phyloP scores from a whole-genome alignment of 2,888 invertebrate genomes.

The Andrena hattorfiana region DNA sequence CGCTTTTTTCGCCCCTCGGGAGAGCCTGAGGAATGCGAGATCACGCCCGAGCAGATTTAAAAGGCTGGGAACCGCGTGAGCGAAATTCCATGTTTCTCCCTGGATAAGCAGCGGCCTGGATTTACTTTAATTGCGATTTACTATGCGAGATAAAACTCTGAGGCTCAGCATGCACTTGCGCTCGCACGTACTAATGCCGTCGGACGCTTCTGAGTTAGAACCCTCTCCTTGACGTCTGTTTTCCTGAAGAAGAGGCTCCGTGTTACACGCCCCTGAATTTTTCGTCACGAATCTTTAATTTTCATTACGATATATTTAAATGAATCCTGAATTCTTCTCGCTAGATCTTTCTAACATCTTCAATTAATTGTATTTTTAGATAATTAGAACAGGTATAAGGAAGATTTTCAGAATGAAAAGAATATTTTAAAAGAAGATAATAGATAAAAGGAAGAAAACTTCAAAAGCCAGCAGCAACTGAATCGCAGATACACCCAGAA shows the following conservation, averaged over 20 bases:
- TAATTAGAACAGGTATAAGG: too few species aligned
- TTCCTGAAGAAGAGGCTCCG: background rate
- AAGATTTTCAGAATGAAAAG: too few species aligned
- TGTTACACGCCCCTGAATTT: conserved; percentile 9
- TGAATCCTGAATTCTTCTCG: background rate
- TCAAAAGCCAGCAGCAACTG: too few species aligned
- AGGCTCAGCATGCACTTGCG: conserved; percentile 43
- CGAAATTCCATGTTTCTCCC: conserved; percentile 62
- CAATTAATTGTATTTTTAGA: too few species aligned
- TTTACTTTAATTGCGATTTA: conserved; percentile 71
- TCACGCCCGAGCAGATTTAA: conserved; percentile 54
- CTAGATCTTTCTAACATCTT: too few species aligned
- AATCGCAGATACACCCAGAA: background rate
- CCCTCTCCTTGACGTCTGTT: conserved; percentile 15
- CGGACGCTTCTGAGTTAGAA: conserved; percentile 5
- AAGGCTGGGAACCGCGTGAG: conserved; percentile 32
- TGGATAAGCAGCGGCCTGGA: conserved; percentile 55
- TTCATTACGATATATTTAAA: conserved; percentile 15
- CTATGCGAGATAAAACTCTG: conserved; percentile 60
- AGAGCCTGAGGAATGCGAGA: conserved; percentile 32
- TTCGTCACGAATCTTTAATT: too few species aligned
- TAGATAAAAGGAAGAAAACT: too few species aligned
- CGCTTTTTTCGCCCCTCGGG: background rate
- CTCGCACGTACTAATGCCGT: conserved; percentile 34
- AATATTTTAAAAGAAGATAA: too few species aligned